Conservation (phyloP, 2,113 vertebrate species). For the Hippocampus mohnikei region DNA sequence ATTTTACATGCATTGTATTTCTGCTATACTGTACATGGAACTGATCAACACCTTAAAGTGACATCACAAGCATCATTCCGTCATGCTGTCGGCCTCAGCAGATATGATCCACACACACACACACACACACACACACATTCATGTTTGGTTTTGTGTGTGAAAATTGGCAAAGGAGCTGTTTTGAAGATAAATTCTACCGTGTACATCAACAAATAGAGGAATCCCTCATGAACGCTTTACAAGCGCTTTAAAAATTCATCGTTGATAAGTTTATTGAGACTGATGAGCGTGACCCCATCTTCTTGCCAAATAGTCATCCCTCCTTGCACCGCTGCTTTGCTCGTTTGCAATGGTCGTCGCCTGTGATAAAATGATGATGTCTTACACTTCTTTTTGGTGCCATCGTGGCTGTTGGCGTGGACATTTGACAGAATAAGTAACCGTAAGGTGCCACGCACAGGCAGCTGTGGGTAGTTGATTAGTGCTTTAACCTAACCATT, state of each 20-base stretch:
- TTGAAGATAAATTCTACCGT: neutral
- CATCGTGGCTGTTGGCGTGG: too few relatives aligned
- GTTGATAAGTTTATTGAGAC: neutral
- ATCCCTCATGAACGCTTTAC: neutral
- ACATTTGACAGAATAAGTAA: too few relatives aligned
- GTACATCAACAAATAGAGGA: neutral
- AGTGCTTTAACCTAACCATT: too few relatives aligned
- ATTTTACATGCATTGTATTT: conserved; percentile 3
- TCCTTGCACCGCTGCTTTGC: neutral
- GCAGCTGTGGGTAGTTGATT: too few relatives aligned
- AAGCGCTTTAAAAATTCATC: neutral
- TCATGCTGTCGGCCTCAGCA: conserved; percentile 7
- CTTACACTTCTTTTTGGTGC: too few relatives aligned
- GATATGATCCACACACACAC: conserved; percentile 8
- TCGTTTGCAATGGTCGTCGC: neutral
- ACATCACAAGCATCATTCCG: conserved; percentile 33
- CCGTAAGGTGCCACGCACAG: too few relatives aligned
- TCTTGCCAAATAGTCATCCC: neutral
- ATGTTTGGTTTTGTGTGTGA: conserved; percentile 11
- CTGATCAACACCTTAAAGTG: conserved; percentile 37
- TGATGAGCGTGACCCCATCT: neutral
- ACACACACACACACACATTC: neutral
- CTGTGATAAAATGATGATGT: neutral
- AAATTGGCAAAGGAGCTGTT: conserved; percentile 7
- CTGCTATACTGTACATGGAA: conserved; percentile 13